Evolutionary conservation across 2,113 vertebrate genomes (phyloP), one percentile per base, ranked within the genome.

Genomic region (Machaerirhynchus nigripectus): DNA sequence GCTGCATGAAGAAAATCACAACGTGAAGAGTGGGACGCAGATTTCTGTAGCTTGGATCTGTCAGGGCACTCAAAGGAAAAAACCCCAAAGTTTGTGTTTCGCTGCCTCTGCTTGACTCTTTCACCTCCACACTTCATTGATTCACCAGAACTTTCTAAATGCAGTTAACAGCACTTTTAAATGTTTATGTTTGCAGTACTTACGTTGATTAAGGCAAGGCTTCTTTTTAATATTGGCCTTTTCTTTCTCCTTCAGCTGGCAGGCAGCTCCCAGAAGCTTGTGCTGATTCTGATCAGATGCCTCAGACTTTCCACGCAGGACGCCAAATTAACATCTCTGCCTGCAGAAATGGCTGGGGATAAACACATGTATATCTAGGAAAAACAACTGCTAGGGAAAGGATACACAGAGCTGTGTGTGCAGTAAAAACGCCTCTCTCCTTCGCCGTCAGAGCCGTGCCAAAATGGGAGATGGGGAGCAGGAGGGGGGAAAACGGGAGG

Each of bases 241-340:
- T 89, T 56, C 69, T 56, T 82, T 87, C 64, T 79, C 80, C 22
- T 81, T 88, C 65, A 95, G 83, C 92, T 97, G 95, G 94, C 94
- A 90, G 56, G 55, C 68, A 86, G 9, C 89, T 96, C 90, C 92
- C 94, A 92, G 92, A 91, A 95, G 91, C 73, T 69, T 61, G 64
- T 35, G 37, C 94, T 93, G 95, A 95, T 95, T 91, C 82, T 84
- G 84, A 94, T 95, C 95, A 69, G 86, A 91, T 68, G 94, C 85
- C 94, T 97, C 92, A 97, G 93, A 96, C 56, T 97, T 97, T 98
- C 96, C 97, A 92, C 6, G 2, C 1, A 35, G 13, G 74, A 89
- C 33, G 97, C 97, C 97, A 97, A 93, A 95, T 73, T 35, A 74
- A 95, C 94, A 89, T 94, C 95, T 75, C 81, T 78, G 56, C 50